Evolutionary conservation across 2,113 vertebrate species (phyloP).

Genomic region (Crocuta crocuta): DNA sequence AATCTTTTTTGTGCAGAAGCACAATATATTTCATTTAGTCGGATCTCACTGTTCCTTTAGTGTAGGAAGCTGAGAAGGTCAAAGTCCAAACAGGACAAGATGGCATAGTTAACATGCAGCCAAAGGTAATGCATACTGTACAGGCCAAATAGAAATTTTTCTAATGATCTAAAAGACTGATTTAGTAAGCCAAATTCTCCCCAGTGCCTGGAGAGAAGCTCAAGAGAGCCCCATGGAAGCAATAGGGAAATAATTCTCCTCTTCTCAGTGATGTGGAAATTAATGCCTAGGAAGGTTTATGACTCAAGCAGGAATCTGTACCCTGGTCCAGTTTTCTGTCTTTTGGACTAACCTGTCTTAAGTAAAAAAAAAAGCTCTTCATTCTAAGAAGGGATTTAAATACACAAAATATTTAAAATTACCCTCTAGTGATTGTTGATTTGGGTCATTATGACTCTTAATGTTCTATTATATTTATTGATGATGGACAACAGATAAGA

Average conservation of each 20-base stretch:
- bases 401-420: slow-evolving; percentile 43
- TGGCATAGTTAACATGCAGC: not conserved
- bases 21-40: not conserved
- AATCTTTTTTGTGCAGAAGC: slow-evolving; percentile 31
- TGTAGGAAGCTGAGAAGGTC: slow-evolving; percentile 37
- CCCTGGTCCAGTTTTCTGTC: not conserved
- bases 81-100: slow-evolving; percentile 20
- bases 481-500: not conserved
- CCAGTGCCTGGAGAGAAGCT: not conserved
- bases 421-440: not conserved
- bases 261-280: slow-evolving; percentile 38
- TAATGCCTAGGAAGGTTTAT: slow-evolving; percentile 62
- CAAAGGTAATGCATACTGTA: slow-evolving; percentile 16
- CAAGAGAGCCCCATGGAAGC: slow-evolving; percentile 12
- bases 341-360: not conserved
- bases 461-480: not conserved
- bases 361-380: slow-evolving; percentile 15
- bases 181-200: slow-evolving; percentile 63
- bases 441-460: not conserved
- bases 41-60: slow-evolving; percentile 17
- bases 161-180: slow-evolving; percentile 45
- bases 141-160: slow-evolving; percentile 44
- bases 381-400: slow-evolving; percentile 49
- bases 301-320: slow-evolving; percentile 12
- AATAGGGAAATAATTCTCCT: slow-evolving; percentile 57